Conservation (phyloP, 2,797 vertebrate genomes). For the Natrix natrix region DNA sequence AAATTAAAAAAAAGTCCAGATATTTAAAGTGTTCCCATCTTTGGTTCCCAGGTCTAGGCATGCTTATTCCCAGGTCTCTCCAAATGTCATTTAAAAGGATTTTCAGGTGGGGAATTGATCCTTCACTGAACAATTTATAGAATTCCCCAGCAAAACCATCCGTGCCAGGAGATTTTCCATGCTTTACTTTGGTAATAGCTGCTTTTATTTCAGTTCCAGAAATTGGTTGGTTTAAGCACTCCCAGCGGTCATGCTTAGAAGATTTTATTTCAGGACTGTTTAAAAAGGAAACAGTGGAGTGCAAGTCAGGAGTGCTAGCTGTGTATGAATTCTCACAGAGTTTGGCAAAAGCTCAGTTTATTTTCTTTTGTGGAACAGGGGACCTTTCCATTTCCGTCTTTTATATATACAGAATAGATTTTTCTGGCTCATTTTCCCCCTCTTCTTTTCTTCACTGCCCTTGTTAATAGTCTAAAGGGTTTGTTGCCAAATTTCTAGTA, state of each 20-base stretch:
- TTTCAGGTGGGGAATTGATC: not conserved
- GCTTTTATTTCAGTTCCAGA: conserved; percentile 2
- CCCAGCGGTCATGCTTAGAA: not conserved
- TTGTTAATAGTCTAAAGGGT: not conserved
- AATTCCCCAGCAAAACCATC: not conserved
- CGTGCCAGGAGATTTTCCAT: not conserved
- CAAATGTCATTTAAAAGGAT: not conserved
- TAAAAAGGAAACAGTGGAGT: conserved; percentile 3
- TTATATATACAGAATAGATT: not conserved
- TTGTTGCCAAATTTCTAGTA: not conserved
- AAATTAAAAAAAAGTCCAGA: not conserved
- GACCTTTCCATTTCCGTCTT: conserved; percentile 1
- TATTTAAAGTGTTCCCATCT: not conserved
- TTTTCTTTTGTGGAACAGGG: conserved; percentile 1
- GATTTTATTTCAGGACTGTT: conserved; percentile 7
- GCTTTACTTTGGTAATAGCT: not conserved
- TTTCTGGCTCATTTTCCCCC: not conserved
- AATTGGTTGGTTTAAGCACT: not conserved
- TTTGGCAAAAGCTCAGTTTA: not conserved
- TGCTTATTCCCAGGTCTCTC: not conserved
- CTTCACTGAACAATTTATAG: not conserved
- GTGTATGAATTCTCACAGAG: not conserved
- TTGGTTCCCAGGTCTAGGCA: not conserved
- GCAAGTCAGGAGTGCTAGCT: not conserved
- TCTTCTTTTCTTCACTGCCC: not conserved